A percentile compares a stretch with the other conserved stretches of the same genome.
These are phyloP conservation scores for Tridacna crocea DNA, from an alignment of 2,888 invertebrate species.

Conservation along the genomic window DNA sequence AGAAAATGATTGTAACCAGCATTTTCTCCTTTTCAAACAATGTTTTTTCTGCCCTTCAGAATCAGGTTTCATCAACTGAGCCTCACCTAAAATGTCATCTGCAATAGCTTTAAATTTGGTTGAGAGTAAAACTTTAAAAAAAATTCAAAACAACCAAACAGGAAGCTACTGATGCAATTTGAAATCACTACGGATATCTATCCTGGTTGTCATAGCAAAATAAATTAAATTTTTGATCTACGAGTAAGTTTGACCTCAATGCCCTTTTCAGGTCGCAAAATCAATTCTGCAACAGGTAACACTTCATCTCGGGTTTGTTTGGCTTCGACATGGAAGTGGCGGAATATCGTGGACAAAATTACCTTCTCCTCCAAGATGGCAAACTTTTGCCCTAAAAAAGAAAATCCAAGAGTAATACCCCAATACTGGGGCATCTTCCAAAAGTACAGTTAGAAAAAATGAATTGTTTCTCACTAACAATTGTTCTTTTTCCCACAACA, in stretches of 20 bases:
- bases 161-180: neutral
- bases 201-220: neutral
- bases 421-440: no score
- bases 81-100: neutral
- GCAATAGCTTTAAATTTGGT: neutral
- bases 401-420: no score
- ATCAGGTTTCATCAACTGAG: neutral
- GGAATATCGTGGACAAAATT: conserved; percentile 86
- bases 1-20: neutral
- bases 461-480: neutral
- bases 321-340: conserved; percentile 87
- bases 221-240: conserved; percentile 22
- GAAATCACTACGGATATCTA: neutral
- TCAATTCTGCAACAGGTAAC: conserved; percentile 87
- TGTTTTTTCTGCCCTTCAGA: neutral
- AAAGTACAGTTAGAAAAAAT: neutral
- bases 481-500: neutral
- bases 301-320: conserved; percentile 87
- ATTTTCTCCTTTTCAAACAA: neutral
- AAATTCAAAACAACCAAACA: neutral
- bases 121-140: neutral
- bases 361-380: conserved; percentile 85
- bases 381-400: conserved; percentile 84
- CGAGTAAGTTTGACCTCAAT: conserved; percentile 84
- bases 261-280: conserved; percentile 87